Evolutionary conservation across 2,888 invertebrate genomes (phyloP).

Genomic region (Acleris cristana): DNA sequence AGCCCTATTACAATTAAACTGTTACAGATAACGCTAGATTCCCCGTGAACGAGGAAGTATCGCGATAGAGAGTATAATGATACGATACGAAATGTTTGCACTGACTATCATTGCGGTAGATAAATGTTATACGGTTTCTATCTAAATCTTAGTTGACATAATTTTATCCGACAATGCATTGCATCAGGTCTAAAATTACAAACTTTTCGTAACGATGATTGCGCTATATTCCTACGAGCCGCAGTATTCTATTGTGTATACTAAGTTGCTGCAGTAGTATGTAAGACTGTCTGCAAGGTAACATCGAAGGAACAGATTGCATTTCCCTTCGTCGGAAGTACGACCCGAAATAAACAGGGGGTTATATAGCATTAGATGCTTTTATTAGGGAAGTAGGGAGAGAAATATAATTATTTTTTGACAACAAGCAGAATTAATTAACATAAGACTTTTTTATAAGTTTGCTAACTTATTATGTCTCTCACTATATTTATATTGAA

Average conservation of each 20-base stretch:
- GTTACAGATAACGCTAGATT: too few relatives aligned
- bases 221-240: neutral
- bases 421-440: neutral
- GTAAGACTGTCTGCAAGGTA: constrained; percentile 8
- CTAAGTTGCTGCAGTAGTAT: neutral
- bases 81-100: constrained; percentile 4
- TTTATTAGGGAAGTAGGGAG: neutral
- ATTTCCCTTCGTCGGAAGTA: constrained; percentile 13
- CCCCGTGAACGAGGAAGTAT: neutral
- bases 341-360: constrained; percentile 16
- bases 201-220: neutral
- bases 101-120: constrained; percentile 3
- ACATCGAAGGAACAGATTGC: constrained; percentile 28
- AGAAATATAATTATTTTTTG: neutral
- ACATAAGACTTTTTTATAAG: neutral
- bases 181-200: neutral
- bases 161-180: constrained; percentile 4
- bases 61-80: neutral
- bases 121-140: constrained; percentile 4
- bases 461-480: neutral
- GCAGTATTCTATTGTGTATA: too few relatives aligned
- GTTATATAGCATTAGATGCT: constrained; percentile 24
- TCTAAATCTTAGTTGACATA: constrained; percentile 23
- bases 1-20: too few relatives aligned
- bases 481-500: too few relatives aligned